phyloP scores from a whole-genome alignment of 1,140 invertebrate genomes.

The Caenorhabditis inopinata region DNA sequence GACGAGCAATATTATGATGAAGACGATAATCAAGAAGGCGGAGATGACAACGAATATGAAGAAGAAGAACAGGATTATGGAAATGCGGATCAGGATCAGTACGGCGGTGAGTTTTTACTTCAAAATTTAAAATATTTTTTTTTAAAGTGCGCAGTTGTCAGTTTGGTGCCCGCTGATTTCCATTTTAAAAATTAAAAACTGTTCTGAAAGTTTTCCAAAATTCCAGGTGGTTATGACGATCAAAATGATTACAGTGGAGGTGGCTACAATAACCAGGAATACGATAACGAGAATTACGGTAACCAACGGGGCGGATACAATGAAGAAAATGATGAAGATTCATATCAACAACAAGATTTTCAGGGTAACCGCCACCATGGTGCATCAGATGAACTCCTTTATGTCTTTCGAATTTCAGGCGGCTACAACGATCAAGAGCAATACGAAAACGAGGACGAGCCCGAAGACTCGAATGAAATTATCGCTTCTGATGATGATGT shows the following conservation, averaged over 20 bases:
- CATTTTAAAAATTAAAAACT: too few species aligned
- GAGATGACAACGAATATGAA: background rate
- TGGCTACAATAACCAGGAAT: slow-evolving; percentile 19
- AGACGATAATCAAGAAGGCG: background rate
- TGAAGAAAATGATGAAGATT: too few species aligned
- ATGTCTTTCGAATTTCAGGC: too few species aligned
- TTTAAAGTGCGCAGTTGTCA: too few species aligned
- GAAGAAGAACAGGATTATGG: background rate
- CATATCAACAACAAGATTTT: background rate
- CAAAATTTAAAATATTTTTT: too few species aligned
- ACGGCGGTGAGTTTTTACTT: too few species aligned
- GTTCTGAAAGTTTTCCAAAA: too few species aligned
- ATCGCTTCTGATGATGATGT: background rate
- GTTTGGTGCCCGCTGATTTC: too few species aligned
- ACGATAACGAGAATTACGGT: slow-evolving; percentile 30
- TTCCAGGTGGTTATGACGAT: background rate
- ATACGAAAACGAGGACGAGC: slow-evolving; percentile 21
- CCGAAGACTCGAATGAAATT: slow-evolving; percentile 34
- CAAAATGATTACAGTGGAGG: background rate
- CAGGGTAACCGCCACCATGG: too few species aligned
- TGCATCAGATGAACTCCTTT: too few species aligned
- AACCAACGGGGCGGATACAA: background rate
- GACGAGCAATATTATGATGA: slow-evolving; percentile 34
- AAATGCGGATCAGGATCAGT: too few species aligned
- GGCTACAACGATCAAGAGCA: slow-evolving; percentile 1